These are phyloP conservation scores for Phoxinus dragarum DNA, from an alignment of 2,797 vertebrate species.

Conservation along the genomic window DNA sequence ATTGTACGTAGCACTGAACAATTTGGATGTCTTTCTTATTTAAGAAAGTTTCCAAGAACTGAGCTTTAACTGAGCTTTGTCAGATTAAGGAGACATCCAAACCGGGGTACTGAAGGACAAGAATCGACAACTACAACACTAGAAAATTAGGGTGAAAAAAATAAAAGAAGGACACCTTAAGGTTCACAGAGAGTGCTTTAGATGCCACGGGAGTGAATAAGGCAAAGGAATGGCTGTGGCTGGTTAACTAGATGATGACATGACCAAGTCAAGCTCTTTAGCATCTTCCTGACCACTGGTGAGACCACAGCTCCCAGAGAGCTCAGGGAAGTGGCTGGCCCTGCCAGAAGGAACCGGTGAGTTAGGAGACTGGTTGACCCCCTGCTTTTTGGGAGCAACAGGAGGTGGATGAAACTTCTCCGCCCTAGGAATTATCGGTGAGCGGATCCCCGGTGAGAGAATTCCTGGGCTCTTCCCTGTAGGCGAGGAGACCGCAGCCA, in stretches of 20 bases:
- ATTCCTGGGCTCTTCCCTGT: conserved; percentile 77
- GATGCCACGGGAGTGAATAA: not conserved
- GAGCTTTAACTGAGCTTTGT: not conserved
- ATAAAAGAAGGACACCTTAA: conserved; percentile 9
- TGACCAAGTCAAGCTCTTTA: conserved; percentile 89
- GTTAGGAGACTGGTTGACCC: conserved; percentile 86
- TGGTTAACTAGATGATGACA: conserved; percentile 89
- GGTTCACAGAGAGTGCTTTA: conserved; percentile 13
- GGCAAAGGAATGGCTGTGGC: not conserved
- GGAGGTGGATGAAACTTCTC: conserved; percentile 89
- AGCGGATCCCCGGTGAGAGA: conserved; percentile 81
- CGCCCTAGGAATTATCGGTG: conserved; percentile 86
- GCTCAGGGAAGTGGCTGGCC: conserved; percentile 81
- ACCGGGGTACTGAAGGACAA: not conserved
- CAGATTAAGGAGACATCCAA: not conserved
- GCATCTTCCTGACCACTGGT: conserved; percentile 81
- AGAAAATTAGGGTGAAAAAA: not conserved
- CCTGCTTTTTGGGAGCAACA: conserved; percentile 90
- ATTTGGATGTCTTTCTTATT: not conserved
- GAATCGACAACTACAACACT: not conserved
- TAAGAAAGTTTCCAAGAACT: not conserved
- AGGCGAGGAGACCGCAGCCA: conserved; percentile 81
- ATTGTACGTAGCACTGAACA: too few species aligned
- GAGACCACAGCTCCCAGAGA: conserved; percentile 84
- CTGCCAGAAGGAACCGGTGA: conserved; percentile 77